Evolutionary conservation across 2,888 invertebrate genomes (phyloP).

Genomic region (Cryptosula pallasiana): DNA sequence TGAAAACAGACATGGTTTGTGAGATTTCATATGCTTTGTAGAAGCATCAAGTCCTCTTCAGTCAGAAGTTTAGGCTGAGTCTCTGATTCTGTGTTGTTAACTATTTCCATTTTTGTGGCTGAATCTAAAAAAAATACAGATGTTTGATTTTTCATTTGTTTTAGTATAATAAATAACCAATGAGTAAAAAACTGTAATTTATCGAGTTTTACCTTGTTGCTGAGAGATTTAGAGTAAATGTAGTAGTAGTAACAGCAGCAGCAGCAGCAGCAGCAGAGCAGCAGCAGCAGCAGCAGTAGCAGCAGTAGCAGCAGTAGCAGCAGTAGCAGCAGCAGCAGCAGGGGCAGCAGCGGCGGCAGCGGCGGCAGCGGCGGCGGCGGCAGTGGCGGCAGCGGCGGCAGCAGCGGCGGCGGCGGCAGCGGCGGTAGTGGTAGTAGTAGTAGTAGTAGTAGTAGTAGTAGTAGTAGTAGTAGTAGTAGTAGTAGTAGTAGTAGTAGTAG

Average conservation of each 20-base stretch:
- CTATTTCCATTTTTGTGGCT: no score
- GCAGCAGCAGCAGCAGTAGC: neutral
- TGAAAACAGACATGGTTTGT: no score
- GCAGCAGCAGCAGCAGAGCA: neutral
- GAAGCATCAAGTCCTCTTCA: no score
- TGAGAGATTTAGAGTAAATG: neutral
- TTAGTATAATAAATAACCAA: no score
- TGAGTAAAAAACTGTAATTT: neutral
- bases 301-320: neutral
- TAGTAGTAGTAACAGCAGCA: neutral
- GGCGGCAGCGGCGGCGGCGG: neutral
- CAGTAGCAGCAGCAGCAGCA: neutral
- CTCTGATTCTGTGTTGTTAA: no score
- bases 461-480: constrained; percentile 23
- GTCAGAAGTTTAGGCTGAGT: no score
- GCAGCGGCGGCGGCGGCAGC: constrained; percentile 1
- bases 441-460: neutral
- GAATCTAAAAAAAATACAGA: no score
- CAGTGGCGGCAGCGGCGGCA: neutral
- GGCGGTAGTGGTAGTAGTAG: constrained; percentile 6
- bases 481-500: constrained; percentile 26
- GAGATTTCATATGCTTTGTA: no score
- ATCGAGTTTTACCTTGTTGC: neutral
- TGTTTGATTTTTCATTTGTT: no score
- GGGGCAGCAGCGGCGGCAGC: neutral